Evolutionary conservation across 1,140 invertebrate genomes (phyloP), one percentile per base, ranked within the genome.

Genomic region (Drosophila busckii): DNA sequence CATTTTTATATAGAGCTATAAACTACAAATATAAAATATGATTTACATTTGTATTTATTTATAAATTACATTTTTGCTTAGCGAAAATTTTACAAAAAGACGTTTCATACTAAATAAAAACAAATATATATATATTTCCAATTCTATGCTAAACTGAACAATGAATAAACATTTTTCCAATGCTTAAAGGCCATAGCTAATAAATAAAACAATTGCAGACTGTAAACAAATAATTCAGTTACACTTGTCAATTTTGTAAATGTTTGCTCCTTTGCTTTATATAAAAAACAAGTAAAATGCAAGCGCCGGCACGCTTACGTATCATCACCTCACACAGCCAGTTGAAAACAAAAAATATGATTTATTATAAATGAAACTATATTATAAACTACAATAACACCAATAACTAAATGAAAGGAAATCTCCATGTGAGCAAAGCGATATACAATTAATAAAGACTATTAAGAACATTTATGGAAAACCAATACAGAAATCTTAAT

Each of bases 371-470:
- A 66, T 35, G 63, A 60, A 80, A 54, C 60, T 8, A 13, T 45
- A 46, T 48, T 41, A 49, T 68, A 59, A 67, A 41, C 50, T 32
- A 45, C 16, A 54, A 25, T 63, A 63, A 46, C 29, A n/a, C n/a
- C n/a, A n/a, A n/a, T 25, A 45, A 46, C 34, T 45, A 29, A 53
- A n/a, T 23, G 23, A 40, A 54, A 52, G 52, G 23, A 28, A 50
- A 45, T 34, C 52, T 50, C 10, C 6, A 16, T 29, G 42, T 49
- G 63, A 71, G 54, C 59, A 71, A 65, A 65, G 31, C 58, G n/a
- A 55, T 37, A 53, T 56, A 50, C n/a, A 73, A 64, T 49, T 49
- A 78, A 68, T 80, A 80, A 80, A 80, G 68, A 80, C 68, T 73
- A 80, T 80, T 68, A 64, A 69, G 59, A 38, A 50, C 32, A 65